A percentile compares a stretch with the other conserved stretches of the same genome.
Evolutionary conservation across 1,140 invertebrate species (phyloP).

Genomic region (Dendrolimus kikuchii): DNA sequence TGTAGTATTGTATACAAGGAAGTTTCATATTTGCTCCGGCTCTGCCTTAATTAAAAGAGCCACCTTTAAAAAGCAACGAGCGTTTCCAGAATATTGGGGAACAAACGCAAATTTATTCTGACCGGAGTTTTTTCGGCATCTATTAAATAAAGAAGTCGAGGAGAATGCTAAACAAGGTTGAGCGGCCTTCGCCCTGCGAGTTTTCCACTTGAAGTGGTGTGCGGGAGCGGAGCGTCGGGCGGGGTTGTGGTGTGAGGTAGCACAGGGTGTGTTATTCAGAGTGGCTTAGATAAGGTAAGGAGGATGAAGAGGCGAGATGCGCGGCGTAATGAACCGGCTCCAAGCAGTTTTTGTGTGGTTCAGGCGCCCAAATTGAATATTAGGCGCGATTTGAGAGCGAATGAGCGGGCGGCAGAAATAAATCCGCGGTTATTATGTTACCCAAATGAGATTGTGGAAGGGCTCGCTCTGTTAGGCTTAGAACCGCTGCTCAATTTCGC

Average conservation of each 20-base stretch:
- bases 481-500: constrained; percentile 51
- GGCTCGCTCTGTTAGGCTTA: constrained; percentile 42
- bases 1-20: constrained; percentile 36
- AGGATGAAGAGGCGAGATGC: constrained; percentile 66
- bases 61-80: constrained; percentile 44
- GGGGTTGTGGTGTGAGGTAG: constrained; percentile 23
- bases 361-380: constrained; percentile 66
- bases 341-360: constrained; percentile 68
- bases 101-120: constrained; percentile 62
- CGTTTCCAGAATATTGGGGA: constrained; percentile 40
- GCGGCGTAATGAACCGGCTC: constrained; percentile 66
- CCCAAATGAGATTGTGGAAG: constrained; percentile 61
- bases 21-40: constrained; percentile 36
- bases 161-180: constrained; percentile 69
- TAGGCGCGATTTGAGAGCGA: constrained; percentile 65
- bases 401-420: constrained; percentile 60
- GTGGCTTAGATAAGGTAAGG: constrained; percentile 68
- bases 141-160: constrained; percentile 69
- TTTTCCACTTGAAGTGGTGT: constrained; percentile 64
- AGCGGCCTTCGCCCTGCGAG: constrained; percentile 63
- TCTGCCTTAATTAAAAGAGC: constrained; percentile 53
- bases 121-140: constrained; percentile 61
- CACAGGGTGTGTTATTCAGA: constrained; percentile 50
- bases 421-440: constrained; percentile 67
- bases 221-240: constrained; percentile 27